Conservation (phyloP, 1,140 invertebrate genomes). For the Macrobrachium rosenbergii region DNA sequence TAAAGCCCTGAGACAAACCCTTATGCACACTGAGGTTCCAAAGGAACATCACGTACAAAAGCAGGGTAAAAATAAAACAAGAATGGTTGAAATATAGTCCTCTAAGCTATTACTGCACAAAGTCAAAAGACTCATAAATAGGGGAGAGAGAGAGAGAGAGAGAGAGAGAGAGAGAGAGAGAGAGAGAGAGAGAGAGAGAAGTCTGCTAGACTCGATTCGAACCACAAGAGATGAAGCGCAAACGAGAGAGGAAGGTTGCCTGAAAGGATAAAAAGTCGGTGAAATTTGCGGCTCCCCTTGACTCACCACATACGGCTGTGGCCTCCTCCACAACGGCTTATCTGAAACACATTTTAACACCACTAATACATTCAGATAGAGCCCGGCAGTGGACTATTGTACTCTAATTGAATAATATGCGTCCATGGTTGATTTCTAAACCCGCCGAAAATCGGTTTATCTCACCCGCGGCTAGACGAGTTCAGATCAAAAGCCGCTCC, state of each 20-base stretch:
- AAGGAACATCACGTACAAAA: background rate
- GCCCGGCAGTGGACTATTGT: background rate
- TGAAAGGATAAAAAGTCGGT: background rate
- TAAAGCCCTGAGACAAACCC: no score
- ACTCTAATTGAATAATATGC: constrained; percentile 29
- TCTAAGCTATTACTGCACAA: no score
- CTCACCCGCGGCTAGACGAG: background rate
- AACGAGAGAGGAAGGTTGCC: constrained; percentile 4
- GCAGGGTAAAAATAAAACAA: background rate
- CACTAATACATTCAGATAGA: constrained; percentile 20
- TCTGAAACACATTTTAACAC: constrained; percentile 22
- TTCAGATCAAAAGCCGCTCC: no score
- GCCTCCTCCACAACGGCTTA: background rate
- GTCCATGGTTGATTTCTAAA: constrained; percentile 8
- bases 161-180: no score
- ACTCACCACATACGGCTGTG: background rate
- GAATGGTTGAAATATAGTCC: no score
- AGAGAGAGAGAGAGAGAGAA: no score
- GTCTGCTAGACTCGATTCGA: no score
- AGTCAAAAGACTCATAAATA: no score
- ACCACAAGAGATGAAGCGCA: constrained; percentile 20
- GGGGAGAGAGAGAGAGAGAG: no score
- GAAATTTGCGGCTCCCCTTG: constrained; percentile 7
- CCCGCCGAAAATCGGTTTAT: background rate
- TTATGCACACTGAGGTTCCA: no score